These are phyloP conservation scores for Achlya flavicornis DNA, from an alignment of 2,888 invertebrate genomes.

Conservation along the genomic window DNA sequence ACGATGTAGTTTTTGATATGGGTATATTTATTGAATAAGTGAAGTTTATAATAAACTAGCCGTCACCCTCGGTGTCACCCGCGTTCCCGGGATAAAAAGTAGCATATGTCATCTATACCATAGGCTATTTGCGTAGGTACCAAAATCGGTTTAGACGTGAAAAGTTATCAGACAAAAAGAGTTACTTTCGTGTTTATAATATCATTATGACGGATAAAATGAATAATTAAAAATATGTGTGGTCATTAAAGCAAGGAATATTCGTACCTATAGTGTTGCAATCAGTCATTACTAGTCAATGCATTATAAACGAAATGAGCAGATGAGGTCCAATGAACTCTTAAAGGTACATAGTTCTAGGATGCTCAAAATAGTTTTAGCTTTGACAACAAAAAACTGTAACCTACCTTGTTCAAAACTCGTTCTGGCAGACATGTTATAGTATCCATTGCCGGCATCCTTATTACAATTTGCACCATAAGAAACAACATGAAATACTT, in stretches of 20 bases:
- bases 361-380: neutral
- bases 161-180: too few species aligned
- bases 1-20: neutral
- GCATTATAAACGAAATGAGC: neutral
- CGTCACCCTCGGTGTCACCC: too few species aligned
- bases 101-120: too few species aligned
- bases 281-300: neutral
- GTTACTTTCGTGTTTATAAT: too few species aligned
- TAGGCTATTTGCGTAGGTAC: too few species aligned
- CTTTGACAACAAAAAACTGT: neutral
- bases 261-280: neutral
- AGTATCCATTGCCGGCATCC: neutral
- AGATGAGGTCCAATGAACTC: too few species aligned
- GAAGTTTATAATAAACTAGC: neutral
- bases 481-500: neutral
- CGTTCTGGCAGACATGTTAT: neutral
- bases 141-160: too few species aligned
- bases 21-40: neutral
- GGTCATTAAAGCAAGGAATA: neutral
- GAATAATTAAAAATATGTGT: neutral
- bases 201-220: too few species aligned
- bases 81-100: too few species aligned
- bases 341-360: neutral
- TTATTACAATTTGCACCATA: neutral
- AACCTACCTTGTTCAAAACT: neutral